phyloP scores from a whole-genome alignment of 1,140 invertebrate genomes.

The Dendrolimus kikuchii region DNA sequence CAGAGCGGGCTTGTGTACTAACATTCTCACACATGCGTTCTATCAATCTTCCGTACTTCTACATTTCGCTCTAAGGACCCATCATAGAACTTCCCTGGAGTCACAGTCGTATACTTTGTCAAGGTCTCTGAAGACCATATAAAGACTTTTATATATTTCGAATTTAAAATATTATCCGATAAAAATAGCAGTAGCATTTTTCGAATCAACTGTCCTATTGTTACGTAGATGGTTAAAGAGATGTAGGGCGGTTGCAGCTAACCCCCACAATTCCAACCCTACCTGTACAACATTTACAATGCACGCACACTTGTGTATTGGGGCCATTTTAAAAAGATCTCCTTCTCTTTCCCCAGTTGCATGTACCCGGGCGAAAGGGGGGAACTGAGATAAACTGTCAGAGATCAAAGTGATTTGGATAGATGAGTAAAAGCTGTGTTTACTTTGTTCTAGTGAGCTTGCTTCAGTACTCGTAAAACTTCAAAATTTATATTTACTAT shows the following conservation, averaged over 20 bases:
- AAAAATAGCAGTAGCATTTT: constrained; percentile 8
- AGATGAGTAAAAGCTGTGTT: constrained; percentile 21
- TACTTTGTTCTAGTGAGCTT: constrained; percentile 5
- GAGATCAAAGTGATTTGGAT: constrained; percentile 14
- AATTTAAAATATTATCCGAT: too few species aligned
- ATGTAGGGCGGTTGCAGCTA: constrained; percentile 21
- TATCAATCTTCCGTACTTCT: too few species aligned
- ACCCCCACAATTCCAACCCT: constrained; percentile 24
- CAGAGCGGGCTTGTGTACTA: too few species aligned
- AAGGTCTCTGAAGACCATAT: too few species aligned
- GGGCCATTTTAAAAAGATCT: constrained; percentile 20
- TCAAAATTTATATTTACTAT: too few species aligned
- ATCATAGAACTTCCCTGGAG: too few species aligned
- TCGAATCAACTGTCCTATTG: constrained; percentile 23
- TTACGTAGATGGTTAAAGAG: constrained; percentile 18
- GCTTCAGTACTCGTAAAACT: too few species aligned
- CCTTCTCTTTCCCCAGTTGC: constrained; percentile 4
- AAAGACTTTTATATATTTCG: too few species aligned
- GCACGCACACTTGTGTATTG: constrained; percentile 22
- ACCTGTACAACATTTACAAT: constrained; percentile 26
- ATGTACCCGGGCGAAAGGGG: constrained; percentile 13
- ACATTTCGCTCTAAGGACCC: too few species aligned
- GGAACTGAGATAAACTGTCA: constrained; percentile 7
- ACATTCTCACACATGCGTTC: too few species aligned
- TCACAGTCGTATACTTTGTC: too few species aligned